Base-by-base conservation (phyloP, 2,113 vertebrate genomes). In the Phaethon lepturus region DNA sequence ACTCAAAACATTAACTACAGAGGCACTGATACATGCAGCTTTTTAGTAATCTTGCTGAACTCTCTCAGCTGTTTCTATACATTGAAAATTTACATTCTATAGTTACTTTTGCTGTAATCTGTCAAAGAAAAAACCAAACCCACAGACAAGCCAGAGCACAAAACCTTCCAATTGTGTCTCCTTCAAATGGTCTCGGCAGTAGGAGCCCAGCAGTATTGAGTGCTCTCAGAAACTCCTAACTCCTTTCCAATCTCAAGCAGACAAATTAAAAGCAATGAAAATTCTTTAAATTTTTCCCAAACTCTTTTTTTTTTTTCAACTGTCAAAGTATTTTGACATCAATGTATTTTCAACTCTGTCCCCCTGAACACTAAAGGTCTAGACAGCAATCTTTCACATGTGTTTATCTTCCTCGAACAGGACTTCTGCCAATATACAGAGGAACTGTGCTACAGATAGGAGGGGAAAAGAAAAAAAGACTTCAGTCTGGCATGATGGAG, bases 251-350 rank as follows among this genome's bases (percentile, higher is more conserved):
- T 38, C 66, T 86, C 84, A 71, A 78, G n/a, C 13, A 96, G 83
- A 93, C 26, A 74, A 47, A 58, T 35, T 53, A 58, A 84, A 74
- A 40, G 63, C n/a, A 83, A 94, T 95, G 88, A 84, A 95, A 93
- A 95, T 90, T 86, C 59, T 72, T 94, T 50, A 24, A 35, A n/a
- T 88, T 83, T 88, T 95, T 92, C 73, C 80, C 38, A 10, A 77
- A n/a, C 20, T 59, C 20, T 59, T 90, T 95, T 77, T 55, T 75
- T 45, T 63, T 47, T 45, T 45, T 7, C 68, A 85, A 80, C 71
- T 81, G 73, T 67, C 64, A 16, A 58, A 80, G 47, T 38, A 38
- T 38, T 38, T 85, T 55, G 44, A 9, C n/a, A 80, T 73, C 31
- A 47, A 66, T 17, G 26, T 19, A 53, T 72, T 71, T 74, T 81